Percentiles rank a stretch among this genome's conserved stretches.
phyloP scores from a whole-genome alignment of 2,888 invertebrate species.

The Aporophyla nigra region DNA sequence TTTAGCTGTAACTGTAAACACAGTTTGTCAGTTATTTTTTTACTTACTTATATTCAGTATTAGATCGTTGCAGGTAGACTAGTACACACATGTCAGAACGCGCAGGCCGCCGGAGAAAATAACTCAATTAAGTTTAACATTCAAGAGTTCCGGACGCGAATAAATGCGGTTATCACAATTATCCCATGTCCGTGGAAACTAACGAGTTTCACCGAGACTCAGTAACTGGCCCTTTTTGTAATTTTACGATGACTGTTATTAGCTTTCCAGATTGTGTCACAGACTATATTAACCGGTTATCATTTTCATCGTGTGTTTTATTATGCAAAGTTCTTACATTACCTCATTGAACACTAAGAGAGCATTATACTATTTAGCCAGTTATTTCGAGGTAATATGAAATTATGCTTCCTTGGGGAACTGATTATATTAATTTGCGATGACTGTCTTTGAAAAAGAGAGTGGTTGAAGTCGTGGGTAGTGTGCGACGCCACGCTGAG shows the following conservation, averaged over 20 bases:
- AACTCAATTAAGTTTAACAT: slow-evolving; percentile 87
- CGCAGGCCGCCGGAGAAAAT: slow-evolving; percentile 75
- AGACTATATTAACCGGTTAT: neutral
- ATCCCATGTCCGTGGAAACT: slow-evolving; percentile 80
- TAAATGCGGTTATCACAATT: slow-evolving; percentile 88
- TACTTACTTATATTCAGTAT: slow-evolving; percentile 49
- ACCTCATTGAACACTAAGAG: neutral
- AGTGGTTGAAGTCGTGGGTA: slow-evolving; percentile 70
- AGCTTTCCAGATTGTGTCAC: slow-evolving; percentile 37
- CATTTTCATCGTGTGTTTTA: slow-evolving; percentile 13
- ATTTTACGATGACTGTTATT: slow-evolving; percentile 50
- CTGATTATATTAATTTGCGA: slow-evolving; percentile 75
- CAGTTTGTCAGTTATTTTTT: slow-evolving; percentile 22
- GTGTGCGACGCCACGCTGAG: slow-evolving; percentile 80
- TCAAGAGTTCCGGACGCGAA: slow-evolving; percentile 80
- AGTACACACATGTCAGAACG: slow-evolving; percentile 55
- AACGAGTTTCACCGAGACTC: slow-evolving; percentile 75
- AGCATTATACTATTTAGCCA: neutral
- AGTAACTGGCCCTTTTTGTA: slow-evolving; percentile 65
- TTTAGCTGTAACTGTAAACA: slow-evolving; percentile 28
- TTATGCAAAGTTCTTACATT: slow-evolving; percentile 4
- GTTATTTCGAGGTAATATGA: slow-evolving; percentile 11
- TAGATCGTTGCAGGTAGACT: slow-evolving; percentile 44
- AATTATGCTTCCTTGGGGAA: slow-evolving; percentile 47
- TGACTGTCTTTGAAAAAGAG: slow-evolving; percentile 72